phyloP scores from a whole-genome alignment of 2,113 vertebrate genomes.

The Calyptomena viridis region DNA sequence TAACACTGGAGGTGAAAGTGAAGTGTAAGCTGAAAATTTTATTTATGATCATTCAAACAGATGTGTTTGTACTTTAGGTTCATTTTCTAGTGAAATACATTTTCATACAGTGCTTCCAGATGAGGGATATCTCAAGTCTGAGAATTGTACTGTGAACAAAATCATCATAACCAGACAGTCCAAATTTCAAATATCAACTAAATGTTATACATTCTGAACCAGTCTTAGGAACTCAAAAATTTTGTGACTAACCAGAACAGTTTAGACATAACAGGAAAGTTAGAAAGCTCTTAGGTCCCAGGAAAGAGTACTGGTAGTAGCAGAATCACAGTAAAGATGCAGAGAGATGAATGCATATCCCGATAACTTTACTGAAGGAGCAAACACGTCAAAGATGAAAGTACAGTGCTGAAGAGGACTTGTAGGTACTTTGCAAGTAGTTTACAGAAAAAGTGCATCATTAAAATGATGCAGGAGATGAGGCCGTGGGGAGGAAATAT shows the following conservation, averaged over 20 bases:
- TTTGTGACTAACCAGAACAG: neutral
- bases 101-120: neutral
- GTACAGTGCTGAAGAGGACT: neutral
- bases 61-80: neutral
- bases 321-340: neutral
- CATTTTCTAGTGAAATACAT: neutral
- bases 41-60: neutral
- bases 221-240: neutral
- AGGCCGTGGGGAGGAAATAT: neutral
- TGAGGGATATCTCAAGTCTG: neutral
- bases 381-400: neutral
- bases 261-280: neutral
- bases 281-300: neutral
- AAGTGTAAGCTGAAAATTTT: neutral
- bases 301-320: neutral
- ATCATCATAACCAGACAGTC: neutral
- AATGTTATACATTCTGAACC: neutral
- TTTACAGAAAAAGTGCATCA: neutral
- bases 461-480: neutral
- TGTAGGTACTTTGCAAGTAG: neutral
- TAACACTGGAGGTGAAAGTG: neutral
- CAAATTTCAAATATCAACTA: neutral
- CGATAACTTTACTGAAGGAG: neutral
- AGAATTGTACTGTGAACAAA: neutral
- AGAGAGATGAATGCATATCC: neutral